Conservation (phyloP, 2,888 invertebrate species). For the Chironomus riparius region DNA sequence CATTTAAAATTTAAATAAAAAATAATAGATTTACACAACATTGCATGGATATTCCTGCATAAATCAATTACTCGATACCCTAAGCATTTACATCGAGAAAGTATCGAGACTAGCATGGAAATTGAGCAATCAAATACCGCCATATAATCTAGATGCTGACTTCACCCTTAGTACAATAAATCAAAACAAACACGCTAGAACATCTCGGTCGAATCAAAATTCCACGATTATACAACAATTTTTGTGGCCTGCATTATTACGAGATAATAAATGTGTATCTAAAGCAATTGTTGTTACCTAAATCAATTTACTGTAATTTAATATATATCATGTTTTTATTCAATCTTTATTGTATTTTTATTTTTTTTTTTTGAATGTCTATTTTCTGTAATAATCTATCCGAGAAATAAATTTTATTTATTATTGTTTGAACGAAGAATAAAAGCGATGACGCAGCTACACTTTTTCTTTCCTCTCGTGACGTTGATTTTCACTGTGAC, state of each 20-base stretch:
- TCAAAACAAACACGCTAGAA: constrained; percentile 68
- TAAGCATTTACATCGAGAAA: constrained; percentile 70
- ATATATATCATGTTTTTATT: too few species aligned
- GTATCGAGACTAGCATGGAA: constrained; percentile 85
- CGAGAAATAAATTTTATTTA: too few species aligned
- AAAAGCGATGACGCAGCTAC: too few species aligned
- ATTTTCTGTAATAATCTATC: not conserved
- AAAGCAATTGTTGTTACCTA: constrained; percentile 79
- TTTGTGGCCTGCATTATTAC: constrained; percentile 79
- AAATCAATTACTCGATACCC: constrained; percentile 30
- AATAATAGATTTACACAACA: constrained; percentile 67
- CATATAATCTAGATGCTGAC: constrained; percentile 57
- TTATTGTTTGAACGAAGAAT: too few species aligned
- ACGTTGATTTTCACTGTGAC: not conserved
- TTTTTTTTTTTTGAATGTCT: not conserved
- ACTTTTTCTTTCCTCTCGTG: not conserved
- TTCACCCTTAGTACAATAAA: constrained; percentile 60
- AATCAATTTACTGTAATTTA: constrained; percentile 28
- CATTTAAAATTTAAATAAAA: not conserved
- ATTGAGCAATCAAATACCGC: constrained; percentile 63
- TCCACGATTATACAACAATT: constrained; percentile 69
- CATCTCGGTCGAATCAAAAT: constrained; percentile 64
- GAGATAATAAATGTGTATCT: constrained; percentile 67
- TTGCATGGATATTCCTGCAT: constrained; percentile 90
- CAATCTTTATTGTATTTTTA: not conserved